Base-by-base conservation (phyloP, 1,140 invertebrate species). In the Formica selysi region DNA sequence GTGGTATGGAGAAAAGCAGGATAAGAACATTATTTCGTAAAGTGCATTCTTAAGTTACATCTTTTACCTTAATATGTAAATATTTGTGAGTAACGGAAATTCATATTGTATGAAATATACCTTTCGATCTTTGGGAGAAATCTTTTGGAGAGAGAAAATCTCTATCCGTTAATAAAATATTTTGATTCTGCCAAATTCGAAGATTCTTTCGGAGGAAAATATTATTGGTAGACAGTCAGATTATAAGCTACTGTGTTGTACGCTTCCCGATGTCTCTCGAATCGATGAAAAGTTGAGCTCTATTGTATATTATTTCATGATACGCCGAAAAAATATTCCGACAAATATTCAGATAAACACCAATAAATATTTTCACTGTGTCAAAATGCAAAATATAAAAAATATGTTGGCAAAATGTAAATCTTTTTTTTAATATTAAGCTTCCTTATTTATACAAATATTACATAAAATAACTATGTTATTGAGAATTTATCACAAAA, bases 21-120 rank as follows among this genome's bases (percentile, higher is more conserved):
- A 83, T 67, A 83, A 83, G 68, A 51, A 73, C 68, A 38, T 83
- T 83, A 74, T 61, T 59, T 73, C n/a, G 79, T 73, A 61, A 83
- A 74, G 73, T 61, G 54, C 54, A 61, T 36, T 73, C 32, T 83
- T 83, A 74, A 80, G 38, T 71, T 26, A n/a, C 67, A 10, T 44
- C 68, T 59, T 83, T 26, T 38, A 71, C n/a, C 36, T 61, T 74
- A 61, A 44, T 48, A 83, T 54, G 79, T 81, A 59, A 61, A 73
- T 32, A 38, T 81, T 41, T 54, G 32, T 51, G 10, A 80, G 36
- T 71, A 41, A 29, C 48, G 7, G 7, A 16, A 8, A 44, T 38
- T 13, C 6, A 44, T 73, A 13, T 48, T 36, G 22, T 8, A 67
- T 48, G 16, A 83, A 74, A 74, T n/a, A 19, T 83, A 57, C 6